Evolutionary conservation across 2,797 vertebrate species (phyloP).

Genomic region (Borostomias antarcticus): DNA sequence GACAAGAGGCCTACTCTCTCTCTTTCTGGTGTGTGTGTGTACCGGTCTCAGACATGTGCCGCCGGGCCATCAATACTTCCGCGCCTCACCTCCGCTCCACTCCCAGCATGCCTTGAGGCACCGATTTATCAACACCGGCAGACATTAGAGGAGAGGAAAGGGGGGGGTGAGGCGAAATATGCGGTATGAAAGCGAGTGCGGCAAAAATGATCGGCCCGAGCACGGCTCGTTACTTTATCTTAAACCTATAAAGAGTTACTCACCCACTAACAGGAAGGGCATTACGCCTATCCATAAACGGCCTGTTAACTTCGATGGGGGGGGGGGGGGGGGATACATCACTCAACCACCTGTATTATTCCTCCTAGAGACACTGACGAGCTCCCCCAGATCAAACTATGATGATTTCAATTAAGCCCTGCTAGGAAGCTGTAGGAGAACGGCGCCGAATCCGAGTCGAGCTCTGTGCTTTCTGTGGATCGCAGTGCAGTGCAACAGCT

Average conservation of each 20-base stretch:
- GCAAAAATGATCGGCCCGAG: slow-evolving; percentile 63
- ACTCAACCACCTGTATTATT: slow-evolving; percentile 36
- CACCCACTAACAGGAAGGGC: slow-evolving; percentile 74
- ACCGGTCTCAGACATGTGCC: slow-evolving; percentile 44
- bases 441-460: slow-evolving; percentile 11
- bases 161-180: background rate
- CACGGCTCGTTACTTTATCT: slow-evolving; percentile 60
- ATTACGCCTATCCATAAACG: slow-evolving; percentile 76
- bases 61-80: slow-evolving; percentile 54
- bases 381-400: slow-evolving; percentile 40
- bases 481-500: slow-evolving; percentile 26
- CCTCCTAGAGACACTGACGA: slow-evolving; percentile 40
- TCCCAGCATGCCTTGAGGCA: slow-evolving; percentile 53
- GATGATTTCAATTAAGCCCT: slow-evolving; percentile 58
- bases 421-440: slow-evolving; percentile 21
- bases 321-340: slow-evolving; percentile 54
- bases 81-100: slow-evolving; percentile 20
- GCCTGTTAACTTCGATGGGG: slow-evolving; percentile 79
- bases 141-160: slow-evolving; percentile 50
- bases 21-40: slow-evolving; percentile 32
- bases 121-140: slow-evolving; percentile 59
- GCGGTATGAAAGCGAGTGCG: slow-evolving; percentile 42
- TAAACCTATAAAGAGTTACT: slow-evolving; percentile 69
- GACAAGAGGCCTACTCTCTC: slow-evolving; percentile 1
- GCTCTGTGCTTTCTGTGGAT: slow-evolving; percentile 15